These are phyloP conservation scores for Neelides sp. DNA, from an alignment of 1,140 invertebrate species.

Conservation along the genomic window DNA sequence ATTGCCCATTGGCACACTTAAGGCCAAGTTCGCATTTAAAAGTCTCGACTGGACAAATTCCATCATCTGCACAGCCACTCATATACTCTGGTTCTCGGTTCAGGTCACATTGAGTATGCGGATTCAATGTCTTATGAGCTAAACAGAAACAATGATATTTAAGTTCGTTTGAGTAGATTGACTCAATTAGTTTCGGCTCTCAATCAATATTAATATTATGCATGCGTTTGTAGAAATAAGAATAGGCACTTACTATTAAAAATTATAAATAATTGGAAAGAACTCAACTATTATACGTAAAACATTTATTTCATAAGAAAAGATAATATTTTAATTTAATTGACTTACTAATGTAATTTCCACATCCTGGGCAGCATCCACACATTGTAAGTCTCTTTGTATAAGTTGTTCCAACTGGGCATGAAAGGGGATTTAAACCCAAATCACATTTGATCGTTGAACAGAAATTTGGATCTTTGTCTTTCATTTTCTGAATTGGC, in stretches of 20 bases:
- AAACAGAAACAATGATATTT: too few relatives aligned
- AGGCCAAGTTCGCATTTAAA: background rate
- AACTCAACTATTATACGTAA: too few relatives aligned
- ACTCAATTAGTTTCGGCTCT: too few relatives aligned
- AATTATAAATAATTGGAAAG: too few relatives aligned
- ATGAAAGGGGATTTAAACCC: background rate
- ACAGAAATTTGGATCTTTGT: slow-evolving; percentile 7
- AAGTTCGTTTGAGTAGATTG: too few relatives aligned
- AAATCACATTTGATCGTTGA: background rate
- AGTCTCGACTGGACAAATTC: background rate
- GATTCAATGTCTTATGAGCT: too few relatives aligned
- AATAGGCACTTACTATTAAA: too few relatives aligned
- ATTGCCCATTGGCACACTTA: background rate
- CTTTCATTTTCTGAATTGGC: too few relatives aligned
- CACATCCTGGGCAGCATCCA: slow-evolving; percentile 7
- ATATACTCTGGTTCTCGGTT: too few relatives aligned
- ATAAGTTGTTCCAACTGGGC: slow-evolving; percentile 9
- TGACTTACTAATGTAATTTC: background rate
- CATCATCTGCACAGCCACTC: background rate
- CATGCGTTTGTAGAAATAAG: too few relatives aligned
- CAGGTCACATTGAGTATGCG: background rate
- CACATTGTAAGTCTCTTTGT: background rate
- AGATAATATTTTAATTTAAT: background rate
- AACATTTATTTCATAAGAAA: too few relatives aligned
- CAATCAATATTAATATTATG: too few relatives aligned